These are phyloP conservation scores for Sussaba pulchella DNA, from an alignment of 2,888 invertebrate genomes.

Conservation along the genomic window DNA sequence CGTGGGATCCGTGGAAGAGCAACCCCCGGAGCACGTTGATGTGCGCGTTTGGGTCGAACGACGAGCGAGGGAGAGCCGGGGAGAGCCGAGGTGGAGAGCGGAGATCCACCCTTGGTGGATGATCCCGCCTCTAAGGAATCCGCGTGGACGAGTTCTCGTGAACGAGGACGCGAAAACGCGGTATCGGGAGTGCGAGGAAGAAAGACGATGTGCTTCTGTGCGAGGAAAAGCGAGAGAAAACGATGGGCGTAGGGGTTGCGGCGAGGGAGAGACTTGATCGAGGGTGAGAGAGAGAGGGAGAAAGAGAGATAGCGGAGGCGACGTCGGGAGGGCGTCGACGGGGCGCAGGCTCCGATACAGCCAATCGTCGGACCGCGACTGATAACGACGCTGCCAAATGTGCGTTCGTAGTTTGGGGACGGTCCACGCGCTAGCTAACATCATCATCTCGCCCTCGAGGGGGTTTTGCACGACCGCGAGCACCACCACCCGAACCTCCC, in stretches of 20 bases:
- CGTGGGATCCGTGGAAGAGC: slow-evolving; percentile 8
- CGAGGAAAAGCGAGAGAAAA: slow-evolving; percentile 15
- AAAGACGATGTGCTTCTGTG: background rate
- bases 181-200: slow-evolving; percentile 35
- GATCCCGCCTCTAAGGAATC: slow-evolving; percentile 83
- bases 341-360: slow-evolving; percentile 84
- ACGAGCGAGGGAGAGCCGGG: slow-evolving; percentile 3
- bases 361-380: slow-evolving; percentile 83
- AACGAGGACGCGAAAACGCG: slow-evolving; percentile 58
- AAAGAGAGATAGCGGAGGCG: slow-evolving; percentile 18
- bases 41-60: slow-evolving; percentile 21
- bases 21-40: slow-evolving; percentile 8
- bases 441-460: slow-evolving; percentile 72
- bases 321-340: slow-evolving; percentile 67
- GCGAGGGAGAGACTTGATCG: background rate
- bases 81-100: slow-evolving; percentile 29
- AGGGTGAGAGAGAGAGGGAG: slow-evolving; percentile 46
- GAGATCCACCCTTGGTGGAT: slow-evolving; percentile 81
- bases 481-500: slow-evolving; percentile 27
- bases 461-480: slow-evolving; percentile 60
- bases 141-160: slow-evolving; percentile 69
- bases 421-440: slow-evolving; percentile 80
- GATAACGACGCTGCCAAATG: slow-evolving; percentile 83
- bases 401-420: slow-evolving; percentile 80
- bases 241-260: background rate